A percentile compares a stretch with the other conserved stretches of the same genome.
Evolutionary conservation across 1,140 invertebrate genomes (phyloP).

Genomic region (Doryteuthis pealeii): DNA sequence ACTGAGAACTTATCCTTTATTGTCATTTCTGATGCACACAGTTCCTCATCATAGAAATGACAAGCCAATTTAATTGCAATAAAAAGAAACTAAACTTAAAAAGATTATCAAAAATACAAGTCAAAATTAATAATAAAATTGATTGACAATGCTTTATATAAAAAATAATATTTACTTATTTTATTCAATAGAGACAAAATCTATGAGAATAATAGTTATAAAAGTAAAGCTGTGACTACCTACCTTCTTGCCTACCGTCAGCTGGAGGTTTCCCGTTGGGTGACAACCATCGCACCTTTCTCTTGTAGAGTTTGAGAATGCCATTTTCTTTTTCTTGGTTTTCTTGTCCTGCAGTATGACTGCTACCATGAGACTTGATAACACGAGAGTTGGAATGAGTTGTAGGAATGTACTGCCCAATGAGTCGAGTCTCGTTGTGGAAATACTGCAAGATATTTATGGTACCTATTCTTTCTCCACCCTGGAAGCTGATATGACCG

Average conservation of each 20-base stretch:
- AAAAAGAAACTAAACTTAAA: too few relatives aligned
- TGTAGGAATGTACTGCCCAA: constrained; percentile 70
- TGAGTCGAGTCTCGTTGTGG: constrained; percentile 60
- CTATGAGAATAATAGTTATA: too few relatives aligned
- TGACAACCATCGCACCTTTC: constrained; percentile 69
- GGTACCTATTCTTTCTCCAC: constrained; percentile 70
- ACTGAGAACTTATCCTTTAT: too few relatives aligned
- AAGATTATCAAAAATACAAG: too few relatives aligned
- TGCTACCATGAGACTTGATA: constrained; percentile 1
- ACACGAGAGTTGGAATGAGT: neutral
- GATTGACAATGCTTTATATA: too few relatives aligned
- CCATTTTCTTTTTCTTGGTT: constrained; percentile 43
- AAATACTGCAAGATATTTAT: constrained; percentile 75
- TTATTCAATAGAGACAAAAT: too few relatives aligned
- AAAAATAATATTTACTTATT: too few relatives aligned
- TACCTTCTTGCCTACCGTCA: constrained; percentile 66
- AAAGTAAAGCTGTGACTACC: too few relatives aligned
- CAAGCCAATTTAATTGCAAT: too few relatives aligned
- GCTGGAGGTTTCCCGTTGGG: constrained; percentile 65
- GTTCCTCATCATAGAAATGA: too few relatives aligned
- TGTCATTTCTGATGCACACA: too few relatives aligned
- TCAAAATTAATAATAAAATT: too few relatives aligned
- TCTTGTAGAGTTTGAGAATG: constrained; percentile 63
- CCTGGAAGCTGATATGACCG: constrained; percentile 72
- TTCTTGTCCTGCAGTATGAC: neutral